These are phyloP conservation scores for Cyanoramphus novaezelandiae DNA, from an alignment of 2,113 vertebrate species.

Conservation along the genomic window DNA sequence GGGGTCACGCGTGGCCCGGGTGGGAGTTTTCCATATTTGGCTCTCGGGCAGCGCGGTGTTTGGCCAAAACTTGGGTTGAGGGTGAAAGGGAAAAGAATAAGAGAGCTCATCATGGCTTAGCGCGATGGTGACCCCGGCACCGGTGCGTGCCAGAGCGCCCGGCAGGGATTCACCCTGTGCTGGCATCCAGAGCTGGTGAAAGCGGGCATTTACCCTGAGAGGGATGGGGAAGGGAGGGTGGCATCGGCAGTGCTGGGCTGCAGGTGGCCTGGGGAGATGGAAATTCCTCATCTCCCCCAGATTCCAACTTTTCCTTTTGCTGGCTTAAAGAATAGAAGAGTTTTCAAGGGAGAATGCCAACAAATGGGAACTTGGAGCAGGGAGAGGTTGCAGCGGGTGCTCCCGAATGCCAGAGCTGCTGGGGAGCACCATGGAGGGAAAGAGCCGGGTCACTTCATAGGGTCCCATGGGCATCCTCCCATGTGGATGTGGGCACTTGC, in stretches of 20 bases:
- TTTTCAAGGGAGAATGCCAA: neutral
- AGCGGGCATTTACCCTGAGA: neutral
- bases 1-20: neutral
- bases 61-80: neutral
- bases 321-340: neutral
- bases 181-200: fast-evolving
- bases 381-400: neutral
- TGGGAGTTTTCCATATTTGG: conserved; percentile 21
- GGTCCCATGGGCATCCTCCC: neutral
- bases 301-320: neutral
- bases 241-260: neutral
- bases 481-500: neutral
- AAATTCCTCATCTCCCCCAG: neutral
- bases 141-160: neutral
- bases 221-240: neutral
- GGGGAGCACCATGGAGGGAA: neutral
- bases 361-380: neutral
- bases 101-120: neutral
- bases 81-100: neutral
- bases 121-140: neutral
- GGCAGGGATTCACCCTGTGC: neutral
- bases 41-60: neutral
- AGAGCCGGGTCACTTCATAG: fast-evolving
- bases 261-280: neutral
- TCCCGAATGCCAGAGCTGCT: neutral